Conservation (phyloP, 2,797 vertebrate species). For the Notoglanidium macrostoma region DNA sequence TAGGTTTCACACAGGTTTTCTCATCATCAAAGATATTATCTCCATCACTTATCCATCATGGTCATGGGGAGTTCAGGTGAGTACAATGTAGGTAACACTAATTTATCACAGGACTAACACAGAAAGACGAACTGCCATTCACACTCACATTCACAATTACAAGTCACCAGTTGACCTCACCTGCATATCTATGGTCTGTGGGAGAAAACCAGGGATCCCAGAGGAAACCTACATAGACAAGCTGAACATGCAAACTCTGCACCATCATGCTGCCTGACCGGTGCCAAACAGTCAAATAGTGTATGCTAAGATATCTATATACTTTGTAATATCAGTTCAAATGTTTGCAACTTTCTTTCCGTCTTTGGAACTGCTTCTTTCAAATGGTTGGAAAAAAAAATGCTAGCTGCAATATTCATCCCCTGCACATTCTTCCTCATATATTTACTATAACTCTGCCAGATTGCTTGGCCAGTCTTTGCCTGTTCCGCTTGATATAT, state of each 20-base stretch:
- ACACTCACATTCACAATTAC: too few species aligned
- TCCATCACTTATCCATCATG: too few species aligned
- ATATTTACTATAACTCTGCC: constrained; percentile 8
- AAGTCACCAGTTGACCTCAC: too few species aligned
- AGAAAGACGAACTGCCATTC: too few species aligned
- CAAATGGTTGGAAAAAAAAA: background rate
- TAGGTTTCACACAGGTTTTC: background rate
- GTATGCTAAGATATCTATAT: background rate
- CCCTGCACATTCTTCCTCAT: background rate
- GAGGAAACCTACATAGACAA: too few species aligned
- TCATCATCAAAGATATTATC: background rate
- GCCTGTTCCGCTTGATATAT: background rate
- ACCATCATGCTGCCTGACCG: background rate
- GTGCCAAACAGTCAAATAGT: background rate
- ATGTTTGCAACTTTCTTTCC: background rate
- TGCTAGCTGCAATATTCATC: background rate
- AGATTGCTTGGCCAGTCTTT: constrained; percentile 6
- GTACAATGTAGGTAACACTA: too few species aligned
- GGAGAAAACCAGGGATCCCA: too few species aligned
- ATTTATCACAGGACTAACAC: too few species aligned
- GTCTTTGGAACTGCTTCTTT: background rate
- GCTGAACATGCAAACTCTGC: too few species aligned
- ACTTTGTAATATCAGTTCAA: background rate
- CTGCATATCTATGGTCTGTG: too few species aligned
- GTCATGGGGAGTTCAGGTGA: too few species aligned